phyloP scores from a whole-genome alignment of 1,140 invertebrate species.

The Drosophila aff. region DNA sequence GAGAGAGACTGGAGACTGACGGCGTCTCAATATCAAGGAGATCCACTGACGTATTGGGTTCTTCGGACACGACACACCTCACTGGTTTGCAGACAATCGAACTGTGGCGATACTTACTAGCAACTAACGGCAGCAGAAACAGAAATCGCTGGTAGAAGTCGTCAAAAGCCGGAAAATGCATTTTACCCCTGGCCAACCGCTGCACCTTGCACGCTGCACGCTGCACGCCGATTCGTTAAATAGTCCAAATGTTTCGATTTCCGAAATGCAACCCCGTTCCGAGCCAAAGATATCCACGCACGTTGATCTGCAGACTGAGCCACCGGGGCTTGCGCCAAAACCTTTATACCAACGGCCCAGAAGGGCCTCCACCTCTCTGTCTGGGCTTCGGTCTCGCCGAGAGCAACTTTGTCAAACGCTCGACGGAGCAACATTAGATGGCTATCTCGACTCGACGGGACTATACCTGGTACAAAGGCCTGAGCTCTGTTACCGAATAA shows the following conservation, averaged over 20 bases:
- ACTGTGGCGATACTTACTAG: conserved; percentile 62
- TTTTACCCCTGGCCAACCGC: conserved; percentile 46
- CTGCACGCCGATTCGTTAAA: conserved; percentile 5
- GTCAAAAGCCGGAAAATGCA: conserved; percentile 71
- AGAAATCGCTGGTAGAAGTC: conserved; percentile 73
- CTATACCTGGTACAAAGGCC: conserved; percentile 35
- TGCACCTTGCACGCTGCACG: background rate
- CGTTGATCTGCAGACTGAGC: conserved; percentile 65
- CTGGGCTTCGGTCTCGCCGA: conserved; percentile 14
- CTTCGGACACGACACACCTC: conserved; percentile 57
- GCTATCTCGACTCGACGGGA: conserved; percentile 25
- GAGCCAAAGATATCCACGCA: conserved; percentile 54
- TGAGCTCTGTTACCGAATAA: conserved; percentile 11
- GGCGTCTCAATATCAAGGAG: conserved; percentile 40
- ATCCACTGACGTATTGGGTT: conserved; percentile 24
- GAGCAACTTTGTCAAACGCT: conserved; percentile 53
- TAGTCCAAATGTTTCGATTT: conserved; percentile 3
- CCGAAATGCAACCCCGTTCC: conserved; percentile 9
- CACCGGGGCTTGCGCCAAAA: conserved; percentile 36
- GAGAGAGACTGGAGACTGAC: background rate
- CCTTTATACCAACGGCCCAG: conserved; percentile 60
- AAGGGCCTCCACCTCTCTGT: conserved; percentile 35
- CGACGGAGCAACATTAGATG: conserved; percentile 47
- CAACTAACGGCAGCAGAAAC: conserved; percentile 66
- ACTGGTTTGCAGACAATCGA: conserved; percentile 53